A percentile compares a stretch with the other conserved stretches of the same genome.
These are phyloP conservation scores for Sternotherus odoratus DNA, from an alignment of 2,797 vertebrate genomes.

Conservation along the genomic window DNA sequence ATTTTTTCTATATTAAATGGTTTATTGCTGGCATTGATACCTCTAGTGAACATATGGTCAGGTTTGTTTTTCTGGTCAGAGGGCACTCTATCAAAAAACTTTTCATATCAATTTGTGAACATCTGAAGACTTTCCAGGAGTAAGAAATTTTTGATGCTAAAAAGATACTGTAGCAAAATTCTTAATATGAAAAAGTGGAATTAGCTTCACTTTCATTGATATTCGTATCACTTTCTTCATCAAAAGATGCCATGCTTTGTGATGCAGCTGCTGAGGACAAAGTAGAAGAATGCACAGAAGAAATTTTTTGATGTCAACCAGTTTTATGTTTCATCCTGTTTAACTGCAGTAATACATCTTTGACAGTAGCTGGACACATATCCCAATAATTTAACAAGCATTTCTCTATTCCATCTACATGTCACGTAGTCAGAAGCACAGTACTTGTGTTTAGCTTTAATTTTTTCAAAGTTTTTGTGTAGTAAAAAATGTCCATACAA, in stretches of 20 bases:
- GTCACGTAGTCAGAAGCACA: not conserved
- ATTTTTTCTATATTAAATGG: not conserved
- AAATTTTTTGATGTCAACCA: not conserved
- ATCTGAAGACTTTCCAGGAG: not conserved
- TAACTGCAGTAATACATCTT: not conserved
- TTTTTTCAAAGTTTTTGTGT: not conserved
- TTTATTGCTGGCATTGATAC: not conserved
- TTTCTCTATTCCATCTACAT: not conserved
- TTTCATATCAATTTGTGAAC: not conserved
- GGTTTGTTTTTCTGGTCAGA: not conserved
- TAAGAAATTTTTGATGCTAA: not conserved
- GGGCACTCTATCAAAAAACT: not conserved
- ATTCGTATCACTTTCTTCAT: not conserved
- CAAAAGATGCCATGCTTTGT: not conserved
- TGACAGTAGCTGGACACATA: not conserved
- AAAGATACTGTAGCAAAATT: not conserved
- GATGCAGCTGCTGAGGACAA: not conserved
- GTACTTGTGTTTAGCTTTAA: not conserved
- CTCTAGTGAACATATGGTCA: not conserved
- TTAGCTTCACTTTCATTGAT: not conserved
- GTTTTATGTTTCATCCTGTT: not conserved
- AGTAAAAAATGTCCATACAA: not conserved
- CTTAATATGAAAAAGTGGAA: not conserved
- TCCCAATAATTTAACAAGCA: not conserved
- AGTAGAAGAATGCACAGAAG: not conserved